Evolutionary conservation across 2,888 invertebrate species (phyloP), one percentile per base, ranked within the genome.

Genomic region (Cyclophora punctaria): DNA sequence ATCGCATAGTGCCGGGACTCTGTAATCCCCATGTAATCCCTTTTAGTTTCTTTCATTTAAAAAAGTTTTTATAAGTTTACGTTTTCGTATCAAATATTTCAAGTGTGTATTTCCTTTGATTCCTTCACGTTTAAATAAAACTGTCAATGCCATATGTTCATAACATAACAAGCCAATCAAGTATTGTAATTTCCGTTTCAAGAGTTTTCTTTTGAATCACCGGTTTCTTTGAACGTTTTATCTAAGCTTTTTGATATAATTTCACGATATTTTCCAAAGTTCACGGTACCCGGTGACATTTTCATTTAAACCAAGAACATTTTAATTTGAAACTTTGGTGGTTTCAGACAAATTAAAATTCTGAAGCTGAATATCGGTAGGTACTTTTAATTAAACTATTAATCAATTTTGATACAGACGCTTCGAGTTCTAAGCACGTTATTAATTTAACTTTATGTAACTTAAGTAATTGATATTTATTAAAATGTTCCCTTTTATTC

Each of bases 381-480:
- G 51, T 51, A 48, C 53, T 53, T 58, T 58, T 57, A 53, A 58
- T 54, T 54, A 57, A 54, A 54, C 50, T 51, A 51, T 48, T 53
- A 48, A 57, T 53, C 55, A 50, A 48, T 44, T 52, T 35, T 46
- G 50, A 51, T 53, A 37, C 37, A 37, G 6, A 45, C 47, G 49
- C 51, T 51, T 46, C 52, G 50, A 52, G 51, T 52, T 55, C 46
- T 52, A 51, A 50, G 41, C 43, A 42, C 35, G 41, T 4, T 41
- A 45, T 45, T 34, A 34, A n/a, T 37, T 37, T 20, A 20, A 20
- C 20, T 20, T 20, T 20, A 20, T 20, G 20, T 20, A 20, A 20
- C 20, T 20, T 20, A 20, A 20, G 20, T 20, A 20, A 20, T 20
- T 20, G 20, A 20, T 20, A 20, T 20, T 20, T 20, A 20, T 20